Base-by-base conservation (phyloP, 2,797 vertebrate genomes). In the Eulemur albifrons region DNA sequence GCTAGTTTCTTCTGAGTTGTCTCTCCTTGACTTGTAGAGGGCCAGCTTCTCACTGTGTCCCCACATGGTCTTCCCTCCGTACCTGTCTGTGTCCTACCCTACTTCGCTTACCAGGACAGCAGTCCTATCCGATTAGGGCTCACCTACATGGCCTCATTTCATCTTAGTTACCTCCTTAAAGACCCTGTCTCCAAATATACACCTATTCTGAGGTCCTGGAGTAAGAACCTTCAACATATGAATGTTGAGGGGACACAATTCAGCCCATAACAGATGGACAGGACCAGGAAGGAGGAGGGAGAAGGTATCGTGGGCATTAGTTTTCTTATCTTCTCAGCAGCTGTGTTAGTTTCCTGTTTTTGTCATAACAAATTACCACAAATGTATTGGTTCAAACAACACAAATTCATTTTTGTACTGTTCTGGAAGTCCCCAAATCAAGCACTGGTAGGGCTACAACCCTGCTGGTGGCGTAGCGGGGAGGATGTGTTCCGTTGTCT, bases 161-260 rank as follows among this genome's bases (percentile, higher is more conserved):
- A 94, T 32, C 67, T 77, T 50, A 13, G 72, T 45, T 48, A 21
- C 15, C 48, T 91, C 48, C 83, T 75, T 61, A 54, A 91, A 93
- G 52, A 59, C 40, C 32, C 59, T 52, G 0, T 61, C 67, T 96
- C 73, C 73, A 61, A 52, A 50, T 57, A 13, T 7, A 52, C 27
- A 14, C 43, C 14, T 21, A 23, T 72, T 76, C 84, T 69, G 59
- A 70, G 38, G 54, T 25, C 1, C 38, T 4, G 18, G 13, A 45
- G 35, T 23, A 91, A 69, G 32, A 45, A 50, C n/a, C 30, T 88
- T 81, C 79, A 63, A 25, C 69, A 10, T 17, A 20, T 5, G 13
- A 5, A 25, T 40, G 5, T n/a, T 43, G 25, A 38, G 69, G 48
- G 82, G 76, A 86, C 54, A 54, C 25, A 21, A 23, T 32, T 50